Conservation (phyloP, 2,888 invertebrate genomes). For the Euplagia quadripunctaria region DNA sequence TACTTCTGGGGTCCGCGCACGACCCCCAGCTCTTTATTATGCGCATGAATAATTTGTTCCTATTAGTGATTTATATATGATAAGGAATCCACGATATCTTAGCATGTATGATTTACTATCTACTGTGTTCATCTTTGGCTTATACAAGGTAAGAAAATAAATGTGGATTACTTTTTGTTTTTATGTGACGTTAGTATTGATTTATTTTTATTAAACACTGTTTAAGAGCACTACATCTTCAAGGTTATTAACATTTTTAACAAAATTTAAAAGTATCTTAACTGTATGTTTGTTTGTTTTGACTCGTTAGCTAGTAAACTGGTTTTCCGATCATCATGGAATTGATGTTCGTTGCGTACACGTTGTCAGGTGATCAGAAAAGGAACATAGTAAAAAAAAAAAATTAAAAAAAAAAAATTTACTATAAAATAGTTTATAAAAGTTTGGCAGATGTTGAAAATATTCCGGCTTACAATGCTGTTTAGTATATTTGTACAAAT, state of each 20-base stretch:
- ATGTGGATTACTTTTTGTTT: neutral
- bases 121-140: conserved; percentile 11
- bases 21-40: conserved; percentile 80
- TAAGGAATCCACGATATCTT: conserved; percentile 77
- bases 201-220: neutral
- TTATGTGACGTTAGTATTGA: neutral
- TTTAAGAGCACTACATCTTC: neutral
- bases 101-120: conserved; percentile 65
- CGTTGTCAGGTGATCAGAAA: too few species aligned
- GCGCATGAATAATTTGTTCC: conserved; percentile 86
- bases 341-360: neutral
- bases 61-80: conserved; percentile 84
- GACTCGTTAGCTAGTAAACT: neutral
- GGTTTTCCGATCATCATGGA: neutral
- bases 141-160: neutral
- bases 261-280: too few species aligned
- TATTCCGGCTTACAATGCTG: too few species aligned
- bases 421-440: too few species aligned
- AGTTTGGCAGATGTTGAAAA: too few species aligned
- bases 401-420: too few species aligned
- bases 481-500: too few species aligned
- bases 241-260: too few species aligned
- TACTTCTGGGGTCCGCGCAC: conserved; percentile 69
- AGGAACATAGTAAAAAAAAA: too few species aligned
- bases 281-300: neutral